Base-by-base conservation (phyloP, 1,140 invertebrate genomes). In the Plectrocnemia conspersa region DNA sequence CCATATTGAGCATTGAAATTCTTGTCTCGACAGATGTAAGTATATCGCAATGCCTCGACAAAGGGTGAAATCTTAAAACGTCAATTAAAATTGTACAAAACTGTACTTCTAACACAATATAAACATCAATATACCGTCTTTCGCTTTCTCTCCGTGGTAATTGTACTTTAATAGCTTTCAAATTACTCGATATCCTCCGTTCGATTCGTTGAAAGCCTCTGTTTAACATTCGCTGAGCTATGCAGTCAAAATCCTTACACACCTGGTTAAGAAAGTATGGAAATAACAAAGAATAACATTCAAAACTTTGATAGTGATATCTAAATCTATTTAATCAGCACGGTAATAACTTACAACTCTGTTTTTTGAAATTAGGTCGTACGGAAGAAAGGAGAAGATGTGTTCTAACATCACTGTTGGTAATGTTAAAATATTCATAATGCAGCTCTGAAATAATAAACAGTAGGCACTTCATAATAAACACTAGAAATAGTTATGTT, bases 1-100 rank as follows among this genome's bases (percentile, higher is more conserved):
- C 94, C 91, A 95, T 95, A 5, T 85, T 86, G 3, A 95, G 76
- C 81, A 95, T 88, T 0, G 90, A 93, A 18, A 96, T 81, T 18
- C 93, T 75, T 0, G 92, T 95, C 72, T 95, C 92, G 38, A 96
- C 84, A 0, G 89, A 91, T 18, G 88, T 89, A 13, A 96, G 74
- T 46, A 95, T 90, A 65, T 95, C 91, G 61, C 85, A 88, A 71
- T 95, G 90, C 32, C 89, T 76, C 1, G 90, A 82, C 23, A 95
- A 69, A 1, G 83, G 84, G 71, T 96, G 92, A 66, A 81, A 83
- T 61, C 83, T 75, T 65, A 19, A 70, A 68, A 15, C 48, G 32
- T 44, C 16, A 24, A 52, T n/a, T 22, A 22, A 4, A 35, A 7
- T 49, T 27, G 10, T n/a, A 36, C 15, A 35, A 33, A 49, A 33